These are phyloP conservation scores for Drosophila bocqueti DNA, from an alignment of 1,140 invertebrate genomes.

Conservation along the genomic window DNA sequence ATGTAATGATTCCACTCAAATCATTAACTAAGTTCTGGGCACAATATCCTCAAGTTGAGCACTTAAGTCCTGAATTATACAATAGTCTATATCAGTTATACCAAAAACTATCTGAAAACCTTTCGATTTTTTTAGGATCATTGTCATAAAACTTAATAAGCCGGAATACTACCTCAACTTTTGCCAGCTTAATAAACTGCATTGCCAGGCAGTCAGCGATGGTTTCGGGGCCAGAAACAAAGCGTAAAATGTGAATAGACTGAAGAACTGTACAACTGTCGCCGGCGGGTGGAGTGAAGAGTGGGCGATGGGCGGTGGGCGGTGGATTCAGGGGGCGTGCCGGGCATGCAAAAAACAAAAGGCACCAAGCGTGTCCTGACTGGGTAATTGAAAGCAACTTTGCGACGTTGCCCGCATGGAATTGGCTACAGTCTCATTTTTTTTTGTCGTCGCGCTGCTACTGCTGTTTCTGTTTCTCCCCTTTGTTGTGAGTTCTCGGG, in stretches of 20 bases:
- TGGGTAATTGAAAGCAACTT: constrained; percentile 78
- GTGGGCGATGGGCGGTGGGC: constrained; percentile 18
- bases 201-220: constrained; percentile 33
- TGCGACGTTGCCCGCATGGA: constrained; percentile 72
- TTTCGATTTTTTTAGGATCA: background rate
- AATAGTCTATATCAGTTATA: no score
- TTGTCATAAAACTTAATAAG: background rate
- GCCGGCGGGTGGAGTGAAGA: constrained; percentile 6
- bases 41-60: background rate
- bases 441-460: constrained; percentile 14
- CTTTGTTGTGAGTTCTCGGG: constrained; percentile 56
- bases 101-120: no score
- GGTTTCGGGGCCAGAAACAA: constrained; percentile 68
- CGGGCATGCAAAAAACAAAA: constrained; percentile 73
- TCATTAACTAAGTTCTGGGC: background rate
- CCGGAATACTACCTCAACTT: constrained; percentile 5
- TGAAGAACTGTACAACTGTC: constrained; percentile 52
- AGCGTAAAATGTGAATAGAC: constrained; percentile 77
- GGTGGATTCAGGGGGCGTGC: constrained; percentile 49
- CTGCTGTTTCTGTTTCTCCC: constrained; percentile 35
- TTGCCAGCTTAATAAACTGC: constrained; percentile 64
- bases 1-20: background rate
- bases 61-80: no score
- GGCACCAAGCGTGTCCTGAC: constrained; percentile 73
- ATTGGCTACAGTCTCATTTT: constrained; percentile 55